Evolutionary conservation across 2,113 vertebrate species (phyloP).

Genomic region (Gymnarchus niloticus): DNA sequence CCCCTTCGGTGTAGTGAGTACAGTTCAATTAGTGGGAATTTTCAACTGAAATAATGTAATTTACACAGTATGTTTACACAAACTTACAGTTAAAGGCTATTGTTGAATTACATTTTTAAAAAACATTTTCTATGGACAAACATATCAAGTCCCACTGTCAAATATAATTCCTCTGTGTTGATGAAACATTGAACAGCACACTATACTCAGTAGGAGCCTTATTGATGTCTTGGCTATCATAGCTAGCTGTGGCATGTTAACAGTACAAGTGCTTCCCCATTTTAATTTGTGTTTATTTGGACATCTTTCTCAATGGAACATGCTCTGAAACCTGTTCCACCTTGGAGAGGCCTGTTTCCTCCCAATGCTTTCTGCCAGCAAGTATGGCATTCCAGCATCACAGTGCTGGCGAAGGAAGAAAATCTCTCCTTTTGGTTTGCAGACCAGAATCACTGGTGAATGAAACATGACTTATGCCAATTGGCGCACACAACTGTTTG

Average conservation of each 20-base stretch:
- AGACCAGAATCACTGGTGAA: background rate
- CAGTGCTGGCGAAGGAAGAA: background rate
- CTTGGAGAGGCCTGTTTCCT: background rate
- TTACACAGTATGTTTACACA: no score
- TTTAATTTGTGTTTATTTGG: background rate
- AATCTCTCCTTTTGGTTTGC: background rate
- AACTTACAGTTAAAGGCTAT: background rate
- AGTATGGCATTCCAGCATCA: background rate
- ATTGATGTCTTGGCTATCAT: background rate
- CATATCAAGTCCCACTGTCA: background rate
- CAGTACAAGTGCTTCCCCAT: background rate
- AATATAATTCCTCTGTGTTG: background rate
- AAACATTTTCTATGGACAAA: background rate
- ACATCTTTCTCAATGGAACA: background rate
- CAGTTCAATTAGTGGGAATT: no score
- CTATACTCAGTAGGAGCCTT: background rate
- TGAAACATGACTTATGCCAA: background rate
- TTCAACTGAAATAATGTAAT: no score
- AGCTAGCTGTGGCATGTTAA: background rate
- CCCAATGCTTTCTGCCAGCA: background rate
- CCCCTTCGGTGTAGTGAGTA: no score
- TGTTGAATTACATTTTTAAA: no score
- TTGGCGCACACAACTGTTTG: background rate
- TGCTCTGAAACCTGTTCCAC: background rate
- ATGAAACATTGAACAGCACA: background rate